A percentile compares a stretch with the other conserved stretches of the same genome.
Conservation (phyloP, 2,113 vertebrate species). For the Perca flavescens region DNA sequence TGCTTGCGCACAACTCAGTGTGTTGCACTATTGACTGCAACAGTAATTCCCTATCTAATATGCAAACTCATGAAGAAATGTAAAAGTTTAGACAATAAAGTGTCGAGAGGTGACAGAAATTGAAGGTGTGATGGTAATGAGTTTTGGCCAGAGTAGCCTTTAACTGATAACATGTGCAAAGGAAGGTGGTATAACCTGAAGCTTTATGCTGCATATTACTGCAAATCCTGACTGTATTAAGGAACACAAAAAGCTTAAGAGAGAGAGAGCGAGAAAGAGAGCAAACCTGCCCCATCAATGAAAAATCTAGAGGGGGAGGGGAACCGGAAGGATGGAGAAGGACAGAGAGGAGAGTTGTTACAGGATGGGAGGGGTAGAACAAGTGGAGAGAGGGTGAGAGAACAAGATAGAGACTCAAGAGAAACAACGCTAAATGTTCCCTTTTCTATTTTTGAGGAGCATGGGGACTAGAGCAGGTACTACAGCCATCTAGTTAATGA, state of each 20-base stretch:
- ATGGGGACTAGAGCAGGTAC: conserved; percentile 67
- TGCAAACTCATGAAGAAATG: background rate
- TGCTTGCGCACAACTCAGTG: conserved; percentile 25
- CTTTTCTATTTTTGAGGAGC: conserved; percentile 79
- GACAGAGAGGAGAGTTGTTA: conserved; percentile 79
- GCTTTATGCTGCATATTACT: conserved; percentile 57
- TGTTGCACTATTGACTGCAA: conserved; percentile 7
- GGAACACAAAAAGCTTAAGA: conserved; percentile 50
- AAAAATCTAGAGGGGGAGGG: conserved; percentile 74
- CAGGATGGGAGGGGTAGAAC: conserved; percentile 72
- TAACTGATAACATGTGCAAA: conserved; percentile 20
- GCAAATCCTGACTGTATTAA: conserved; percentile 56
- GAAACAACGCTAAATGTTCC: conserved; percentile 79
- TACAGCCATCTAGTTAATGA: conserved; percentile 75
- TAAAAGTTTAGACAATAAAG: conserved; percentile 9
- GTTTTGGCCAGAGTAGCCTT: background rate
- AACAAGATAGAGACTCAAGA: conserved; percentile 72
- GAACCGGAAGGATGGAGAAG: conserved; percentile 80
- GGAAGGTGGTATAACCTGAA: conserved; percentile 35
- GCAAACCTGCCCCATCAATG: conserved; percentile 77
- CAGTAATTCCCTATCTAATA: background rate
- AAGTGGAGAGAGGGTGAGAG: conserved; percentile 62
- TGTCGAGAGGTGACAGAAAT: background rate
- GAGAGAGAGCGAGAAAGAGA: conserved; percentile 42
- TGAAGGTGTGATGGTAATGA: background rate